Evolutionary conservation across 64 coral and sea anemone genomes (phyloP), one percentile per base, ranked within the genome.

Genomic region (Acropora yongei): DNA sequence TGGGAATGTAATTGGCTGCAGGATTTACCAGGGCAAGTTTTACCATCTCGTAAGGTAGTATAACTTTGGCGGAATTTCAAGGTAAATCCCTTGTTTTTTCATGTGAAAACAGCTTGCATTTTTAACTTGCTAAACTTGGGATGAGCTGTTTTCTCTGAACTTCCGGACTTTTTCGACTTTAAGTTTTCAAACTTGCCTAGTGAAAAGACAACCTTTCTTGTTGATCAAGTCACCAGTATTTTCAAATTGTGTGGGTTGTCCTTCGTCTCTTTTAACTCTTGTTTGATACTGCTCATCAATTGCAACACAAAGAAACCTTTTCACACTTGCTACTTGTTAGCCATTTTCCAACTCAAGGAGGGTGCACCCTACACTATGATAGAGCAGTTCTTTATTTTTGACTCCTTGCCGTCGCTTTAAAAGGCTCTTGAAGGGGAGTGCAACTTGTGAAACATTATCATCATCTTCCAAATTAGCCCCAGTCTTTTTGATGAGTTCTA

Each of bases 21-120:
- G 51, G 5, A 55, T 55, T 55, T 55, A 55, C 51, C 51, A 55
- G 51, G 51, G 10, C 51, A 55, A 55, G 51, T 55, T 55, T 7
- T 55, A 55, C 51, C 51, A 55, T 55, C 51, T 55, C 2, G 51
- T 10, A 1, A 55, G 51, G 51, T 55, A 55, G 51, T 55, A 7
- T 55, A 55, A 55, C 51, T 55, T 55, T 55, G 51, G 6, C 6
- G 51, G 51, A 55, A 55, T 55, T 55, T 55, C 5, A 0, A 10
- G 51, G 5, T 10, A 55, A 74, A 49, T 87, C 66, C 84, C 66
- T 87, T 87, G 84, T 18, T 87, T 74, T 87, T 53, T n/a, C 84
- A 49, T 8, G 45, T 50, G 84, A 73, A 87, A 87, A 87, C 84
- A 87, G 84, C 84, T 87, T 87, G 84, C 84, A 87, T 87, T 87